phyloP scores from a whole-genome alignment of 1,140 invertebrate species.

The Lysiphlebus fabarum region DNA sequence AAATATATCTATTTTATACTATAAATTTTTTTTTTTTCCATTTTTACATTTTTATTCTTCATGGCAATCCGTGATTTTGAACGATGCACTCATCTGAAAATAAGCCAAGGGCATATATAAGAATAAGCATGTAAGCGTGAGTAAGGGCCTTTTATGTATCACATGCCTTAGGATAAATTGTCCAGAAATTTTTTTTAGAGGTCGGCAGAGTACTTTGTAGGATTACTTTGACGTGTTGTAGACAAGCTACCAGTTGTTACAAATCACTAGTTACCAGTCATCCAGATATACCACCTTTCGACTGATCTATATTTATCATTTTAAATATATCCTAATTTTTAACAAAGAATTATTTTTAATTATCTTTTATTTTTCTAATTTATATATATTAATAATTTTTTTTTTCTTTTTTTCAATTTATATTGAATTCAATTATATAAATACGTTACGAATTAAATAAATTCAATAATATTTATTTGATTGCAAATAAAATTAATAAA shows the following conservation, averaged over 20 bases:
- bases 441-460: not conserved
- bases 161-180: conserved; percentile 34
- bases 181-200: conserved; percentile 30
- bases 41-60: not conserved
- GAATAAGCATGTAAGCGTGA: conserved; percentile 27
- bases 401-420: too few relatives aligned
- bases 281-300: conserved; percentile 28
- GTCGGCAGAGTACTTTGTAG: conserved; percentile 28
- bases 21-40: not conserved
- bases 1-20: conserved; percentile 1
- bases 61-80: conserved; percentile 7
- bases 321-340: too few relatives aligned
- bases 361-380: too few relatives aligned
- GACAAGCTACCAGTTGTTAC: conserved; percentile 23
- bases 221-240: conserved; percentile 17
- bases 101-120: conserved; percentile 13
- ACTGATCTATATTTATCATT: conserved; percentile 4
- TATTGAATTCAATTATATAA: too few relatives aligned
- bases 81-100: conserved; percentile 17
- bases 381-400: too few relatives aligned
- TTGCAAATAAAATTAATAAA: conserved; percentile 19
- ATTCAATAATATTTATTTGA: conserved; percentile 6
- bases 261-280: conserved; percentile 32
- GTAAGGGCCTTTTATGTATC: conserved; percentile 30
- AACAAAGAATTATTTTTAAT: too few relatives aligned